phyloP scores from a whole-genome alignment of 30 jellyfish, hydroid and myxozoan genomes.

The Aurelia sp. region DNA sequence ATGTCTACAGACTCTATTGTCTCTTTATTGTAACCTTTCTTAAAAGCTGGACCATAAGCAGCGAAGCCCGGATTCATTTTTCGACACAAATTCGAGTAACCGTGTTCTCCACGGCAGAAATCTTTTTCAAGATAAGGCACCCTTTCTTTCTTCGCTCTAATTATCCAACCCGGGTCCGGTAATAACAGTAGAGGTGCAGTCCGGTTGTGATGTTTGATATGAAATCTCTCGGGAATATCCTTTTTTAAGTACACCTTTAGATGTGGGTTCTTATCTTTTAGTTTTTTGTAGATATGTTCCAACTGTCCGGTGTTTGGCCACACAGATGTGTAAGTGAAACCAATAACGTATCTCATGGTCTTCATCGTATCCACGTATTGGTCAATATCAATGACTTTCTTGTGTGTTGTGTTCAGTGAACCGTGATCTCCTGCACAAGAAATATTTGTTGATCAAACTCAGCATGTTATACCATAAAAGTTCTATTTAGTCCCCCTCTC shows the following conservation, averaged over 20 bases:
- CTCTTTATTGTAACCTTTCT: constrained; percentile 40
- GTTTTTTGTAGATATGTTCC: constrained; percentile 45
- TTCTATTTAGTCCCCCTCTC: no score
- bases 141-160: constrained; percentile 34
- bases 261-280: constrained; percentile 63
- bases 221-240: constrained; percentile 82
- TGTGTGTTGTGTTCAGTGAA: constrained; percentile 55
- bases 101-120: constrained; percentile 93
- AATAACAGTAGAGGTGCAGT: constrained; percentile 84
- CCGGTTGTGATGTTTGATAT: constrained; percentile 70
- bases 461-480: no score
- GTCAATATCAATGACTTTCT: constrained; percentile 75
- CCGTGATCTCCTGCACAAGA: constrained; percentile 95
- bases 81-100: constrained; percentile 71
- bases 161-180: constrained; percentile 91
- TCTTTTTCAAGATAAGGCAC: constrained; percentile 46
- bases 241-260: constrained; percentile 74
- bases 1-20: constrained; percentile 77
- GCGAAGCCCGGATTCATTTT: constrained; percentile 92
- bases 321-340: constrained; percentile 71
- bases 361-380: constrained; percentile 68
- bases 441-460: background rate
- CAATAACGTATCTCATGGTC: constrained; percentile 47
- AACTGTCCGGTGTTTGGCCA: constrained; percentile 70
- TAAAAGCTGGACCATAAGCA: constrained; percentile 92